phyloP scores from a whole-genome alignment of 2,888 invertebrate species.

The Cerceris ruficornis region DNA sequence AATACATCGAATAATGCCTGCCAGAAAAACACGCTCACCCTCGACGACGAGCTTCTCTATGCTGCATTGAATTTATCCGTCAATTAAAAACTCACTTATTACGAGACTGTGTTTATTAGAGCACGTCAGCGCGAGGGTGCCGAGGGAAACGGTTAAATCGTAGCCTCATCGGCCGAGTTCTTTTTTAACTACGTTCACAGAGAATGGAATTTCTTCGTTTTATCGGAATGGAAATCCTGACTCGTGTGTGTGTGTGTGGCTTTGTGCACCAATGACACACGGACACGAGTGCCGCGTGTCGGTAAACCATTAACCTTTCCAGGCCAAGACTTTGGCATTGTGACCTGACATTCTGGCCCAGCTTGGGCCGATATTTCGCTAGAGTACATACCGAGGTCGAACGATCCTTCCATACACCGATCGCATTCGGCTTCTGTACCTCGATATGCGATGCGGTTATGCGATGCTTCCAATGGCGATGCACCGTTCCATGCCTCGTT shows the following conservation, averaged over 20 bases:
- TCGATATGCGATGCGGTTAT: slow-evolving; percentile 45
- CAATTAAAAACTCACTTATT: too few relatives aligned
- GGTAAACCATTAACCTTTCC: slow-evolving; percentile 58
- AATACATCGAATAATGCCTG: slow-evolving; percentile 5
- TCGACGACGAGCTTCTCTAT: neutral
- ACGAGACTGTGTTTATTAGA: too few relatives aligned
- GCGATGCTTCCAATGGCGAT: slow-evolving; percentile 17
- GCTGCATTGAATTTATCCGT: too few relatives aligned
- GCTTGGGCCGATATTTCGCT: slow-evolving; percentile 58
- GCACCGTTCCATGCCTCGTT: neutral
- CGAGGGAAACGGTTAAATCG: neutral
- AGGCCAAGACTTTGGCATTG: slow-evolving; percentile 53
- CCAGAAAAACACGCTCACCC: neutral
- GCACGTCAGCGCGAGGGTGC: neutral
- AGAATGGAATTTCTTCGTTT: neutral
- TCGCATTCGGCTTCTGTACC: slow-evolving; percentile 46
- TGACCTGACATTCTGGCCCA: slow-evolving; percentile 61
- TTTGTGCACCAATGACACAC: neutral
- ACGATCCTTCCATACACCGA: slow-evolving; percentile 32
- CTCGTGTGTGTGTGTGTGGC: neutral
- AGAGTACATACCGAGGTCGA: slow-evolving; percentile 30
- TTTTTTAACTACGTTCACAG: neutral
- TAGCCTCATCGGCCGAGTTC: neutral
- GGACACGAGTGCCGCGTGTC: slow-evolving; percentile 33
- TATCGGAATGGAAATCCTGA: slow-evolving; percentile 6